Conservation (phyloP, 35 echinoderm and acorn worm species). For the Lytechinus pictus region DNA sequence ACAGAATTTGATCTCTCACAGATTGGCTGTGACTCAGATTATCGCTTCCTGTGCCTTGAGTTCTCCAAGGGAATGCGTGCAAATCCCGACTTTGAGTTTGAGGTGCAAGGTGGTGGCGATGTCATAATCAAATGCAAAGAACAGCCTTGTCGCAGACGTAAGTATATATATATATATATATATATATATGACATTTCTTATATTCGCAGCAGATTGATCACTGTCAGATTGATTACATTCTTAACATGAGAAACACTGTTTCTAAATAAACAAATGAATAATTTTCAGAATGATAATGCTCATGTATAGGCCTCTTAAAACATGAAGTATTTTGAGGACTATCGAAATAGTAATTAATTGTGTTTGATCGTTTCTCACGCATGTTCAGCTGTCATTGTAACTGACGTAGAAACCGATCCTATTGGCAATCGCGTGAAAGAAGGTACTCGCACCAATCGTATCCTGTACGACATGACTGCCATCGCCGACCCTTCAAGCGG, state of each 20-base stretch:
- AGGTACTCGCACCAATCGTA: slow-evolving; percentile 62
- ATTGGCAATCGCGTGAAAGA: slow-evolving; percentile 59
- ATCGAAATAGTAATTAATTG: background rate
- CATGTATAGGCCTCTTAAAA: no score
- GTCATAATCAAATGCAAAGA: slow-evolving; percentile 72
- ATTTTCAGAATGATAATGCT: no score
- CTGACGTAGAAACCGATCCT: slow-evolving; percentile 43
- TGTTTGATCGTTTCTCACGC: background rate
- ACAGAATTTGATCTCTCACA: slow-evolving; percentile 79
- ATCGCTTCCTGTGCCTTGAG: slow-evolving; percentile 81
- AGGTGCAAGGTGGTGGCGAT: slow-evolving; percentile 67
- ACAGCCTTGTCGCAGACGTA: slow-evolving; percentile 86
- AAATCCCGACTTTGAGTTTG: slow-evolving; percentile 84
- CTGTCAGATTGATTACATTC: no score
- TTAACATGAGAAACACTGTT: no score
- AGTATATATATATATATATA: background rate
- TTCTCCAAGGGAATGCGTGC: slow-evolving; percentile 81
- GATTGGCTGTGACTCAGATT: slow-evolving; percentile 82
- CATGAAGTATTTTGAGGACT: background rate
- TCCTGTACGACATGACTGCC: slow-evolving; percentile 72
- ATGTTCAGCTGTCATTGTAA: slow-evolving; percentile 62
- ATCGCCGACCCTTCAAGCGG: slow-evolving; percentile 75
- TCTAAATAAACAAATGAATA: background rate
- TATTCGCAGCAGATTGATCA: no score
- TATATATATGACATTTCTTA: background rate